phyloP scores from a whole-genome alignment of 2,797 vertebrate genomes.

The Falco concolor region DNA sequence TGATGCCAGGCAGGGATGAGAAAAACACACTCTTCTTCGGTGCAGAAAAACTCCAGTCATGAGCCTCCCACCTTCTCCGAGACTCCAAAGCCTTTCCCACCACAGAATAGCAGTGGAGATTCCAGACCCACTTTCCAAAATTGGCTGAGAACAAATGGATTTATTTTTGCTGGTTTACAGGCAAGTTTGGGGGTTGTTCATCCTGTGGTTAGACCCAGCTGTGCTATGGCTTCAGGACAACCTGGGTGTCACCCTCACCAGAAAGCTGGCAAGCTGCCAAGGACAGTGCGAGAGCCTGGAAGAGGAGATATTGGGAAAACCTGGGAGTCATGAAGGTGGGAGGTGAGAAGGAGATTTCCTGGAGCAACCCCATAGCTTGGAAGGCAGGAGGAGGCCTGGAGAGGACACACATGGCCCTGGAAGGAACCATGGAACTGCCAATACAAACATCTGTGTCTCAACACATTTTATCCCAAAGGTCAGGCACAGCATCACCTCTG shows the following conservation, averaged over 20 bases:
- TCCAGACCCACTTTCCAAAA: neutral
- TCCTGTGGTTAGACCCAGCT: neutral
- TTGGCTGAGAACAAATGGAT: neutral
- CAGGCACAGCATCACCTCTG: neutral
- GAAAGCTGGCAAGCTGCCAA: neutral
- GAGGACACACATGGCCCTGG: neutral
- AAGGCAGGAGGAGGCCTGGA: neutral
- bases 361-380: neutral
- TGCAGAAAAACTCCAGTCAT: neutral
- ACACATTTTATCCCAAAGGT: neutral
- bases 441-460: neutral
- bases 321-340: neutral
- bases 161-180: neutral
- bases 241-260: neutral
- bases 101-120: neutral
- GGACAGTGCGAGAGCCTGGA: neutral
- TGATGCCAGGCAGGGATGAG: neutral
- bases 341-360: neutral
- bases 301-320: neutral
- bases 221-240: neutral
- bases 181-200: neutral
- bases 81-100: neutral
- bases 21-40: neutral
- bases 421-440: neutral
- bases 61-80: neutral